phyloP scores from a whole-genome alignment of 2,797 vertebrate species.

The Myiotriccus ornatus region DNA sequence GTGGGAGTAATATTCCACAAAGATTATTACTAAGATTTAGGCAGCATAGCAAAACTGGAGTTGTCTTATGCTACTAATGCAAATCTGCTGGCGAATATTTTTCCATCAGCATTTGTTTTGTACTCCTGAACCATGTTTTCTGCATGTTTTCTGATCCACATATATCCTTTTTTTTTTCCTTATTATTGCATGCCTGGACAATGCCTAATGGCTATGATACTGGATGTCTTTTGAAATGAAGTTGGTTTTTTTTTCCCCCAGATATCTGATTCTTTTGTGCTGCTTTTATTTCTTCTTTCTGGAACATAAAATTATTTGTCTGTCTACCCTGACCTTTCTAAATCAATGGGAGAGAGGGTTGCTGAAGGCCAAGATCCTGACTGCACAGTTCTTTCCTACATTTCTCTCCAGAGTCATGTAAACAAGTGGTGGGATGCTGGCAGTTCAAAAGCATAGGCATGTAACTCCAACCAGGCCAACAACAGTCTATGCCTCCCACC shows the following conservation, averaged over 20 bases:
- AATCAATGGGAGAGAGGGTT: background rate
- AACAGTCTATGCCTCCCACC: background rate
- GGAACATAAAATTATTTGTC: background rate
- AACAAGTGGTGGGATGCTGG: background rate
- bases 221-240: background rate
- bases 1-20: constrained; percentile 4
- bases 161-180: background rate
- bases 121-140: background rate
- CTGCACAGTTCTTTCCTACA: background rate
- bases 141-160: background rate
- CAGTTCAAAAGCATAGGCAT: background rate
- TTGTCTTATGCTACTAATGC: background rate
- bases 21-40: background rate
- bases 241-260: background rate
- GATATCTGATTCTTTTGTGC: background rate
- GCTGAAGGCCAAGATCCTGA: background rate
- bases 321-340: background rate
- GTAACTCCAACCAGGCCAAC: background rate
- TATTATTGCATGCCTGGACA: background rate
- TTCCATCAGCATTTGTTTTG: background rate
- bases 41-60: background rate
- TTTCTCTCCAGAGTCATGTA: background rate
- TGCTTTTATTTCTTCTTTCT: background rate
- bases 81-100: background rate
- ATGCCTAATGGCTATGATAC: background rate